Evolutionary conservation across 1,140 invertebrate species (phyloP), one percentile per base, ranked within the genome.

Genomic region (Pantala flavescens): DNA sequence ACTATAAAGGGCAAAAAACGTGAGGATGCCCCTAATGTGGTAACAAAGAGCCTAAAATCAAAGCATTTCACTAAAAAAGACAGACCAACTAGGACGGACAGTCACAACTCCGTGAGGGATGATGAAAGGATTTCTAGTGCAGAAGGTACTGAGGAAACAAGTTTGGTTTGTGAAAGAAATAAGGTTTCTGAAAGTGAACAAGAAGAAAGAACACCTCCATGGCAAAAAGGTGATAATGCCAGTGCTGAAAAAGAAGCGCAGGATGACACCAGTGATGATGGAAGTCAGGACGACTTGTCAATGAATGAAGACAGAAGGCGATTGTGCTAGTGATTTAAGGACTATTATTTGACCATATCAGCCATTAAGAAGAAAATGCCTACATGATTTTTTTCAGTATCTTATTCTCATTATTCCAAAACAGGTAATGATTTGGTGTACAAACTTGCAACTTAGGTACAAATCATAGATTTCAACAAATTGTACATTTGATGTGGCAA

Each of bases 401-500:
- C 2, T 36, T 36, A 36, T 63, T 63, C 16, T 63, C 49, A 63
- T 19, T 63, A 63, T 63, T 63, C 49, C 49, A 63, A 63, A 63
- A 63, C 49, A 63, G n/a, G n/a, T 21, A 16, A 63, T 19, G 49
- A 63, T 21, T 63, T 63, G 49, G 49, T 21, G n/a, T 63, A 63
- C 14, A 63, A 63, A 63, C 49, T 63, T 63, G n/a, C n/a, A 21
- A 19, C 49, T 63, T 63, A 63, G 49, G 49, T 63, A 63, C 49
- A 63, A 63, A 63, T 63, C 16, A 63, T 63, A 63, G 49, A 63
- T 63, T 63, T 63, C 49, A 63, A 63, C n/a, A 63, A 63, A 16
- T 63, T 63, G 49, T 63, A 21, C 49, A 63, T 63, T 36, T 63
- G 49, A 63, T 63, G 49, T 63, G 49, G 49, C n/a, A 63, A 63